These are phyloP conservation scores for Yponomeuta plumbellus DNA, from an alignment of 2,888 invertebrate species.

Conservation along the genomic window DNA sequence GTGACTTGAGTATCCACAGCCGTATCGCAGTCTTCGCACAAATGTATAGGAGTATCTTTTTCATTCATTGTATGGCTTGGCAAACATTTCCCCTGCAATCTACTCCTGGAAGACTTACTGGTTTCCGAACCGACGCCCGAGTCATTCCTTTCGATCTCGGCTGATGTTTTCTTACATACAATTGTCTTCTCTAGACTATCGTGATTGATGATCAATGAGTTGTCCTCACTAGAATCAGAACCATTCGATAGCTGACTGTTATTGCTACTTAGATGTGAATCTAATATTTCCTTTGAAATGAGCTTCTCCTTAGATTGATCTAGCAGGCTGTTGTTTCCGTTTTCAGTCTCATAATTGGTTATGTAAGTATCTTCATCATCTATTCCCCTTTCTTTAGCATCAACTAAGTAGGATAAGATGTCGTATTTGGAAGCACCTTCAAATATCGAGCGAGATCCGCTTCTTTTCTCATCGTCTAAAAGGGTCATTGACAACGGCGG, in stretches of 20 bases:
- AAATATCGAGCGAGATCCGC: constrained; percentile 82
- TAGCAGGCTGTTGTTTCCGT: constrained; percentile 67
- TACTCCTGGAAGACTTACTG: constrained; percentile 88
- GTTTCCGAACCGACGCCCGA: constrained; percentile 96
- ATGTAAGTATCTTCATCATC: constrained; percentile 83
- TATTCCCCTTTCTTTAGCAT: constrained; percentile 86
- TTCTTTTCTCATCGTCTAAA: constrained; percentile 82
- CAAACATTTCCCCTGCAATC: constrained; percentile 78
- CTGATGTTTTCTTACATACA: constrained; percentile 76
- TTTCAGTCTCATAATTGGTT: constrained; percentile 75
- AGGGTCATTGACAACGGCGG: constrained; percentile 83
- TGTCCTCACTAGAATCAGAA: constrained; percentile 92
- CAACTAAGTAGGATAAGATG: constrained; percentile 91
- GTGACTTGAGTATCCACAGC: constrained; percentile 85
- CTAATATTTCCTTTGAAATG: constrained; percentile 53
- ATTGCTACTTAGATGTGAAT: constrained; percentile 78
- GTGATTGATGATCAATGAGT: constrained; percentile 80
- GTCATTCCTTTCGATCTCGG: constrained; percentile 93
- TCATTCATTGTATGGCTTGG: constrained; percentile 64
- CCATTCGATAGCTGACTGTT: constrained; percentile 86
- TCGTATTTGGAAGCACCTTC: constrained; percentile 92
- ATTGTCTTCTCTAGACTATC: constrained; percentile 74
- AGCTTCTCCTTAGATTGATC: constrained; percentile 77
- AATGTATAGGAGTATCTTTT: constrained; percentile 79
- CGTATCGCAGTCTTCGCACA: constrained; percentile 92